A percentile compares a stretch with the other conserved stretches of the same genome.
Conservation (phyloP, 2,113 vertebrate genomes). For the Colossoma macropomum region DNA sequence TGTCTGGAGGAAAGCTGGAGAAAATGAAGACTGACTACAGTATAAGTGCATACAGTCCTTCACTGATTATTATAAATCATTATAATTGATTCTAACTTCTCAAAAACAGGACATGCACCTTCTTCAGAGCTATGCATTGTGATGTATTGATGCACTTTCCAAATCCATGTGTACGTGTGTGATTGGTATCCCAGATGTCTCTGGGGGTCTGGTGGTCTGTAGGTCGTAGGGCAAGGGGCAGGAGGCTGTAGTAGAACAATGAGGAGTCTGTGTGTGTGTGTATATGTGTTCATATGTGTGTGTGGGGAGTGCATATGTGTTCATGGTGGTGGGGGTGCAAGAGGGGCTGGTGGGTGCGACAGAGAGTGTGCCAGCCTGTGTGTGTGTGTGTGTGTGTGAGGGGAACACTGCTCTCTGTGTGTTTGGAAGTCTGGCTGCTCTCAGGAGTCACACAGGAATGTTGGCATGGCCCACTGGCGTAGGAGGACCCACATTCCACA, state of each 20-base stretch:
- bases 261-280: conserved; percentile 50
- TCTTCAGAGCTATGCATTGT: too few species aligned
- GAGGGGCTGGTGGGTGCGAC: neutral
- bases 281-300: neutral
- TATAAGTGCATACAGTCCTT: too few species aligned
- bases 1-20: too few species aligned
- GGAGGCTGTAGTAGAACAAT: conserved; percentile 34
- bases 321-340: conserved; percentile 39
- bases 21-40: too few species aligned
- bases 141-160: too few species aligned
- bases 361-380: neutral
- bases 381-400: conserved; percentile 9
- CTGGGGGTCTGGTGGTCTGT: conserved; percentile 39
- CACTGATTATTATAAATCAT: too few species aligned
- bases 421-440: conserved; percentile 63
- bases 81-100: too few species aligned
- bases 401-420: conserved; percentile 57
- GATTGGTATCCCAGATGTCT: conserved; percentile 47
- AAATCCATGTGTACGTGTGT: conserved; percentile 10
- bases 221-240: conserved; percentile 46
- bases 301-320: neutral
- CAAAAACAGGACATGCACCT: too few species aligned
- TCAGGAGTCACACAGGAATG: conserved; percentile 71
- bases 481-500: conserved; percentile 82
- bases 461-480: conserved; percentile 67